Evolutionary conservation across 2,888 invertebrate genomes (phyloP).

Genomic region (Caenorhabditis auriculariae): DNA sequence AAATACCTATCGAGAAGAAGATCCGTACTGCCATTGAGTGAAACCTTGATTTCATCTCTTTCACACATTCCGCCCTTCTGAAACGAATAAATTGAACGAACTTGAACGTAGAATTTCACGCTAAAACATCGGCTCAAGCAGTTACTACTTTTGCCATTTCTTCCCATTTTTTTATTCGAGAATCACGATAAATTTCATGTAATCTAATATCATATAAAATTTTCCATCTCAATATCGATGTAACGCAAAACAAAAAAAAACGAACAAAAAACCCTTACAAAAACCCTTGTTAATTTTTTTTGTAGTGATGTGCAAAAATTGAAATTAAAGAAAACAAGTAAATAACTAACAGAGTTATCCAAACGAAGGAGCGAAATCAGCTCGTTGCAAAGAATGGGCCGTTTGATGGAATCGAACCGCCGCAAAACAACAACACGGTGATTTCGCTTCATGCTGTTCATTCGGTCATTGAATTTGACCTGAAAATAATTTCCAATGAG

Average conservation of each 20-base stretch:
- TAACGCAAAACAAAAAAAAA: no score
- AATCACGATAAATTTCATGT: background rate
- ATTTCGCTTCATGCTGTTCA: background rate
- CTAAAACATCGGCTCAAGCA: no score
- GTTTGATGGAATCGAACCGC: constrained; percentile 11
- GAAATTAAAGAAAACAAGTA: no score
- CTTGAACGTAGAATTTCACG: background rate
- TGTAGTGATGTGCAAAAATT: no score
- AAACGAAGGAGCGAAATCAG: constrained; percentile 13
- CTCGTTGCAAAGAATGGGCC: constrained; percentile 22
- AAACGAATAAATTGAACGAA: background rate
- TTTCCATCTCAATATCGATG: no score
- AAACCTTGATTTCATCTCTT: background rate
- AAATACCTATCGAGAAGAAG: background rate
- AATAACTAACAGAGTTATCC: no score
- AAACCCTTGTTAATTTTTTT: no score
- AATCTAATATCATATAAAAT: no score
- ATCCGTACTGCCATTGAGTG: background rate
- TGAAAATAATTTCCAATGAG: no score
- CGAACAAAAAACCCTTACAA: no score
- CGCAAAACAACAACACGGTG: constrained; percentile 18
- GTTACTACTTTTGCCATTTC: background rate
- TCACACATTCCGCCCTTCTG: background rate
- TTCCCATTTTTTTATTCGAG: background rate
- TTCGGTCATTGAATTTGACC: background rate